These are phyloP conservation scores for Drosophila mojavensis DNA, from an alignment of 1,140 invertebrate species.

Conservation along the genomic window DNA sequence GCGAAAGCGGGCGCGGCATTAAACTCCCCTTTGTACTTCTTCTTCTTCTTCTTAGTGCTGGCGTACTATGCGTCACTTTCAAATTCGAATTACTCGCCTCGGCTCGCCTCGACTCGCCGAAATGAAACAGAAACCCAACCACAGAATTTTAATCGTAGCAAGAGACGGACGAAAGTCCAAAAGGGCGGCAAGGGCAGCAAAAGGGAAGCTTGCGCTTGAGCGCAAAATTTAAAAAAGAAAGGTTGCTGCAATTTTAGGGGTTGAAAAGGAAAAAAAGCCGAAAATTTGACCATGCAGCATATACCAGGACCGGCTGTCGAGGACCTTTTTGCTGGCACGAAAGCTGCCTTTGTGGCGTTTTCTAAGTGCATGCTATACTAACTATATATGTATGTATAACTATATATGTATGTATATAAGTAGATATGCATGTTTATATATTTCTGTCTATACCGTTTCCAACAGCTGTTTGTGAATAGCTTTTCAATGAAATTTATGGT, in stretches of 20 bases:
- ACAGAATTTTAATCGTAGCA: conserved; percentile 39
- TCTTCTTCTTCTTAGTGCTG: conserved; percentile 10
- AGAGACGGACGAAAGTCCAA: not conserved
- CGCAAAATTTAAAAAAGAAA: conserved; percentile 49
- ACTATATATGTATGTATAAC: too few species aligned
- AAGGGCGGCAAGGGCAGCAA: not conserved
- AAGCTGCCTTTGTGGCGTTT: not conserved
- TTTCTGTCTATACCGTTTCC: too few species aligned
- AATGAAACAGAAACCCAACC: conserved; percentile 79
- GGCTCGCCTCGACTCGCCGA: conserved; percentile 30
- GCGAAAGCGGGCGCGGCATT: conserved; percentile 10
- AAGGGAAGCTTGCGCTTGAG: conserved; percentile 5
- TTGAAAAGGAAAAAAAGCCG: conserved; percentile 34
- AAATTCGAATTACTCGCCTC: conserved; percentile 76
- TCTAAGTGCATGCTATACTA: too few species aligned
- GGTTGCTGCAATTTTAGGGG: conserved; percentile 60
- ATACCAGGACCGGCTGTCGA: conserved; percentile 11
- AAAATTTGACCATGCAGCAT: not conserved
- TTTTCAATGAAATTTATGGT: too few species aligned
- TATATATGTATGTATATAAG: too few species aligned
- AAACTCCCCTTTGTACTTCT: conserved; percentile 8
- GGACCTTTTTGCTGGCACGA: not conserved
- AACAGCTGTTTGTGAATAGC: too few species aligned
- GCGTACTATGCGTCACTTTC: conserved; percentile 71
- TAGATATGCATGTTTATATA: not conserved